Percentiles rank a stretch among this genome's conserved stretches.
Evolutionary conservation across 2,113 vertebrate species (phyloP).

Genomic region (Seriola dumerili): DNA sequence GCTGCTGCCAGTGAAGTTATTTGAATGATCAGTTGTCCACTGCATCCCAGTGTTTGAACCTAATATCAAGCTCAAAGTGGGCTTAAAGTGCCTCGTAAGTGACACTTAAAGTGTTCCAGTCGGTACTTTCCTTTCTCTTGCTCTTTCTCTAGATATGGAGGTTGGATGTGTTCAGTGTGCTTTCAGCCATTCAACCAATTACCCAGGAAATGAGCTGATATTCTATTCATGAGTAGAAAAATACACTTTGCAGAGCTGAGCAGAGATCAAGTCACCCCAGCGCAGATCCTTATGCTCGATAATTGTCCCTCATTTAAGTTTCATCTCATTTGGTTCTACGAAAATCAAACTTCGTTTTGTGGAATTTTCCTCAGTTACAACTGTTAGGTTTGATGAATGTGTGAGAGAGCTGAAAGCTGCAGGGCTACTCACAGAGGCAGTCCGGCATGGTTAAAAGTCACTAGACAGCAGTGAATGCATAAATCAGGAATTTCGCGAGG

Average conservation of each 20-base stretch:
- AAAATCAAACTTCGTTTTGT: constrained; percentile 32
- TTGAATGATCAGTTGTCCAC: not conserved
- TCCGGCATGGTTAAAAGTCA: constrained; percentile 22
- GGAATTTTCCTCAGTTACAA: not conserved
- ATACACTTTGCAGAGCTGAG: constrained; percentile 59
- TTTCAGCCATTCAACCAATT: constrained; percentile 57
- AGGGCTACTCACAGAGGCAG: not conserved
- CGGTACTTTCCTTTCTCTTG: not conserved
- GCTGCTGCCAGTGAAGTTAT: not conserved
- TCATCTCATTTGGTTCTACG: constrained; percentile 50
- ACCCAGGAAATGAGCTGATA: constrained; percentile 76
- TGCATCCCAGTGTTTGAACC: not conserved
- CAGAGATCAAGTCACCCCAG: constrained; percentile 51
- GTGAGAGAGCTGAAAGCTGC: constrained; percentile 5
- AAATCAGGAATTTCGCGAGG: constrained; percentile 22
- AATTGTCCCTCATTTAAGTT: constrained; percentile 69
- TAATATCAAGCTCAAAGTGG: constrained; percentile 1
- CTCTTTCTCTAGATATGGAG: constrained; percentile 13
- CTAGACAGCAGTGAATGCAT: constrained; percentile 11
- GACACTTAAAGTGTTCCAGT: constrained; percentile 3
- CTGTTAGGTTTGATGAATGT: constrained; percentile 57
- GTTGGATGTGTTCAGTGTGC: constrained; percentile 29
- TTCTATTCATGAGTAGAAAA: constrained; percentile 72
- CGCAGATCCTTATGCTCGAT: constrained; percentile 35
- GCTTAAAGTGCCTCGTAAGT: not conserved